phyloP scores from a whole-genome alignment of 2,113 vertebrate genomes.

The Trogon surrucura region DNA sequence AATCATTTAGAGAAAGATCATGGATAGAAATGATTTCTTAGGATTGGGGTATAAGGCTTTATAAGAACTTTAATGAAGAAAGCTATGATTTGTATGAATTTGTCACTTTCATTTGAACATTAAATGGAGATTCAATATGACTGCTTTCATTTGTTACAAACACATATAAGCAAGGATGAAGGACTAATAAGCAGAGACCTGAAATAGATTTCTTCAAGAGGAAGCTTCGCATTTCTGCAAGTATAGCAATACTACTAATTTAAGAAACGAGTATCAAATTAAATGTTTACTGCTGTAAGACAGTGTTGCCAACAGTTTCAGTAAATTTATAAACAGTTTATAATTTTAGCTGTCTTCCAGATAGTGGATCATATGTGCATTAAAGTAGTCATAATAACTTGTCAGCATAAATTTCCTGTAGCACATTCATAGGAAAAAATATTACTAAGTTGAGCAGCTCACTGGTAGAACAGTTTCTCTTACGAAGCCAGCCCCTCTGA shows the following conservation, averaged over 20 bases:
- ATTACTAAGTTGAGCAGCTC: background rate
- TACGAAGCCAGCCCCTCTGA: background rate
- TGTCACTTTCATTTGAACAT: constrained; percentile 41
- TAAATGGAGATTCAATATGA: constrained; percentile 60
- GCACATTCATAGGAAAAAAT: constrained; percentile 53
- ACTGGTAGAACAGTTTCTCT: constrained; percentile 23
- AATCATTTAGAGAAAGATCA: constrained; percentile 19
- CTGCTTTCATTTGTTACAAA: constrained; percentile 54
- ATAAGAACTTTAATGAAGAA: constrained; percentile 26
- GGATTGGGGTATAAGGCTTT: background rate
- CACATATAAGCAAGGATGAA: constrained; percentile 32
- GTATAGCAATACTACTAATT: constrained; percentile 32
- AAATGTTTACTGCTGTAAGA: constrained; percentile 64
- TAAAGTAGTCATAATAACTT: constrained; percentile 72
- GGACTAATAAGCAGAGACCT: constrained; percentile 18
- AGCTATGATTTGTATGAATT: constrained; percentile 36
- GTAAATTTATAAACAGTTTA: constrained; percentile 69
- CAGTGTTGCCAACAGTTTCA: constrained; percentile 27
- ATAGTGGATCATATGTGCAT: constrained; percentile 61
- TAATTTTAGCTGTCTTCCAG: constrained; percentile 68
- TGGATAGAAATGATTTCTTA: constrained; percentile 10
- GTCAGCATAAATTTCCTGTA: constrained; percentile 71
- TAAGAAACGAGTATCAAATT: constrained; percentile 71
- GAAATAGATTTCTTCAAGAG: constrained; percentile 47
- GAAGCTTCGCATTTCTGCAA: background rate